Conservation (phyloP, 92 coral and sea anemone genomes). For the Phenganax subtilis region DNA sequence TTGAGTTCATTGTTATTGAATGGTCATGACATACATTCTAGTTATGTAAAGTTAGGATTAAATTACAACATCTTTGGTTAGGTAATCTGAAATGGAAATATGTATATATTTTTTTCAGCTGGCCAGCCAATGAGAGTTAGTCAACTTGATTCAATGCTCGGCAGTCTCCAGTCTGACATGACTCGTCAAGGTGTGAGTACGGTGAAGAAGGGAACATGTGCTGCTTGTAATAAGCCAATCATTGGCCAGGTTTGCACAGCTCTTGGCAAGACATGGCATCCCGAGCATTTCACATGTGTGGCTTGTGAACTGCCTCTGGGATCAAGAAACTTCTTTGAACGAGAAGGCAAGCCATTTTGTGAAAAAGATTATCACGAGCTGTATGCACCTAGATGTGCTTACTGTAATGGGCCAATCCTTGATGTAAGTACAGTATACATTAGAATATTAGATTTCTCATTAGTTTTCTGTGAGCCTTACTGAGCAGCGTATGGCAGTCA, state of each 20-base stretch:
- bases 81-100: background rate
- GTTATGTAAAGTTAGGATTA: no score
- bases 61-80: no score
- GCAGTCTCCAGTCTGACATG: conserved; percentile 96
- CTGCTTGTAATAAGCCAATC: conserved; percentile 92
- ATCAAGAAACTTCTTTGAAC: conserved; percentile 88
- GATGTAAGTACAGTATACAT: conserved; percentile 63
- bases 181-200: conserved; percentile 97
- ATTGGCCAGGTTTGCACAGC: conserved; percentile 99
- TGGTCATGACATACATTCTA: background rate
- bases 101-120: conserved; percentile 16
- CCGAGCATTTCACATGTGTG: conserved; percentile 93
- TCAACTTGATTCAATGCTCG: conserved; percentile 94
- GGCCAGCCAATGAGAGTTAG: conserved; percentile 87
- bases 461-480: background rate
- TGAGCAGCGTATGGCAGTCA: background rate
- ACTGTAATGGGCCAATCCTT: conserved; percentile 92
- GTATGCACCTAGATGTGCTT: conserved; percentile 97
- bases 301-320: conserved; percentile 95
- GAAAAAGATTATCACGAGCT: conserved; percentile 94
- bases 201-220: conserved; percentile 92
- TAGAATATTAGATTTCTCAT: background rate
- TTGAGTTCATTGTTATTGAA: background rate
- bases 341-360: conserved; percentile 96
- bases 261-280: conserved; percentile 97